Percentiles rank a stretch among this genome's conserved stretches.
These are phyloP conservation scores for Psammodynastes pulverulentus DNA, from an alignment of 2,113 vertebrate species.

Conservation along the genomic window DNA sequence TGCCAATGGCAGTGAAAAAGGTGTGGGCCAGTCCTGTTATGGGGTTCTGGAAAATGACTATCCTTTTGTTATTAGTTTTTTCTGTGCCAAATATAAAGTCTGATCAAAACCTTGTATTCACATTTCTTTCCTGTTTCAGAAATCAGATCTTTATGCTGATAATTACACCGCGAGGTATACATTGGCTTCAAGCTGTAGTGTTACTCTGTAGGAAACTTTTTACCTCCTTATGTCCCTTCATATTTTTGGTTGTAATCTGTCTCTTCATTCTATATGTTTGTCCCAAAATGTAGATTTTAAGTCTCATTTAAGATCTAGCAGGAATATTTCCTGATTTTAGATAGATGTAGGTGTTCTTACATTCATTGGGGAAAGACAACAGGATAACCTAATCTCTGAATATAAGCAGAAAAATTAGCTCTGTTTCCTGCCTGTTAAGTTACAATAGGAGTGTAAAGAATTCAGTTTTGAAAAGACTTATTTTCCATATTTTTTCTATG, in stretches of 20 bases:
- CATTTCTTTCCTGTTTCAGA: slow-evolving; percentile 3
- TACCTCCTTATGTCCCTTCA: background rate
- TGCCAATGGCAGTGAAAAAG: too few species aligned
- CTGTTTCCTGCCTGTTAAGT: background rate
- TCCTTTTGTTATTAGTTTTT: background rate
- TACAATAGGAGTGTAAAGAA: background rate
- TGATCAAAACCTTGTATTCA: background rate
- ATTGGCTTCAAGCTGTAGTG: slow-evolving; percentile 12
- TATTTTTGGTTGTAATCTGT: background rate
- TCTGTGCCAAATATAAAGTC: background rate
- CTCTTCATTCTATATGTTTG: background rate
- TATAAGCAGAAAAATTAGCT: background rate
- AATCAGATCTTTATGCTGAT: background rate
- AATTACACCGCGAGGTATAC: background rate
- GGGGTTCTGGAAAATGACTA: background rate
- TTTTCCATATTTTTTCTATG: background rate
- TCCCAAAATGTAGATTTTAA: background rate
- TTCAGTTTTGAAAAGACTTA: background rate
- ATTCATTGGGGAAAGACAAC: background rate
- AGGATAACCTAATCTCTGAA: background rate
- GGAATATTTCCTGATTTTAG: background rate
- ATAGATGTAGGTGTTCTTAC: background rate
- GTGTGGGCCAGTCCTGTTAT: background rate
- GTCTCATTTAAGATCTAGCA: background rate
- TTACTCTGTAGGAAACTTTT: background rate